Evolutionary conservation across 2,888 invertebrate genomes (phyloP).

Genomic region (Habroteleia sp.): DNA sequence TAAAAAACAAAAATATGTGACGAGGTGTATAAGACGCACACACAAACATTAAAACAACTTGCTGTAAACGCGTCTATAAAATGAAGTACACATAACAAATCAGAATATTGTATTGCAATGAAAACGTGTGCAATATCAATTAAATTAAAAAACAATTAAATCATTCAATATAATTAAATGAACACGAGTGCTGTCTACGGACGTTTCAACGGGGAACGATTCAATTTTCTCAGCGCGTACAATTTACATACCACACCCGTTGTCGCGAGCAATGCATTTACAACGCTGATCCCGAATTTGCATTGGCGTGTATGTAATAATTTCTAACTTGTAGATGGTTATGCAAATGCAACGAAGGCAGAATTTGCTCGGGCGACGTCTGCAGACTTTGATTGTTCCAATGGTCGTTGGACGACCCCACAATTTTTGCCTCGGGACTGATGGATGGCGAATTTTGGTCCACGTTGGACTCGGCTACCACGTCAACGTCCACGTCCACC

Average conservation of each 20-base stretch:
- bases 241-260: constrained; percentile 12
- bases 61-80: too few relatives aligned
- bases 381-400: constrained; percentile 69
- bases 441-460: constrained; percentile 74
- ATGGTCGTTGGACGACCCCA: constrained; percentile 66
- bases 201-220: too few relatives aligned
- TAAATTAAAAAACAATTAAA: too few relatives aligned
- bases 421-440: constrained; percentile 73
- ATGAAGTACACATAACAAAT: too few relatives aligned
- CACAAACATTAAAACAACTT: too few relatives aligned
- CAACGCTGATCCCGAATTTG: constrained; percentile 72
- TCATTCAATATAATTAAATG: too few relatives aligned
- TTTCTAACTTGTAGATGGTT: constrained; percentile 77
- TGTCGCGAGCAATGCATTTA: constrained; percentile 64
- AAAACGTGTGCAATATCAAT: too few relatives aligned
- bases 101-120: too few relatives aligned
- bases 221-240: too few relatives aligned
- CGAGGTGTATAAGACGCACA: too few relatives aligned
- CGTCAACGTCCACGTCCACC: constrained; percentile 77
- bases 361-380: constrained; percentile 66
- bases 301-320: constrained; percentile 76
- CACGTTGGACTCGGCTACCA: constrained; percentile 70
- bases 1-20: too few relatives aligned
- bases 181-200: too few relatives aligned
- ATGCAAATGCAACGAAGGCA: constrained; percentile 73